These are phyloP conservation scores for Sprattus sprattus DNA, from an alignment of 2,113 vertebrate species.

Conservation along the genomic window DNA sequence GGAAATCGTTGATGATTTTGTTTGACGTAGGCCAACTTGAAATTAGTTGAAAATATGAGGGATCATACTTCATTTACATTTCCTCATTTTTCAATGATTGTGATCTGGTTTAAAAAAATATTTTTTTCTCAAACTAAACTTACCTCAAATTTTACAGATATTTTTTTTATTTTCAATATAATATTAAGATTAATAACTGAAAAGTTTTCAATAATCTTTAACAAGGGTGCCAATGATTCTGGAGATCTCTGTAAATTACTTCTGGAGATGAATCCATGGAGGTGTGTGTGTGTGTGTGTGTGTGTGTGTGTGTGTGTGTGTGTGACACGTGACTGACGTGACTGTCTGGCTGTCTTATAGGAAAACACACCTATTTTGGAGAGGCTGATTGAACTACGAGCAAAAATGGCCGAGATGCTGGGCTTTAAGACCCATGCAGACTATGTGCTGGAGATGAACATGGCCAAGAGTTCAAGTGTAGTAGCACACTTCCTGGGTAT, in stretches of 20 bases:
- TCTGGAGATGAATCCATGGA: background rate
- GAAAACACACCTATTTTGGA: conserved; percentile 86
- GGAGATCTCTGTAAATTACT: background rate
- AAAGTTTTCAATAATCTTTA: too few species aligned
- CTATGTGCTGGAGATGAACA: conserved; percentile 92
- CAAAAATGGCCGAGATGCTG: conserved; percentile 81
- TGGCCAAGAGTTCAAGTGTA: conserved; percentile 82
- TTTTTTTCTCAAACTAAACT: too few species aligned
- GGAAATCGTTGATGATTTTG: too few species aligned
- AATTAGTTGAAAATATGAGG: too few species aligned
- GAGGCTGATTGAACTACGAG: conserved; percentile 79
- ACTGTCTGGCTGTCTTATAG: conserved; percentile 60
- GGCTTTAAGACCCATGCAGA: conserved; percentile 86
- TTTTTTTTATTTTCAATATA: too few species aligned
- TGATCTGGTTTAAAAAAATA: too few species aligned
- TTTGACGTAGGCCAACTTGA: too few species aligned
- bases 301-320: background rate
- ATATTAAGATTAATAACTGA: too few species aligned
- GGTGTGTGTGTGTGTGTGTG: background rate
- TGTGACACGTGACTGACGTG: background rate
- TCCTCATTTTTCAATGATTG: too few species aligned
- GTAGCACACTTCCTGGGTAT: conserved; percentile 85
- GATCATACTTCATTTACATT: too few species aligned
- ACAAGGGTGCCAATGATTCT: too few species aligned
- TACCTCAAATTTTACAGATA: too few species aligned